Base-by-base conservation (phyloP, 2,888 invertebrate species). In the Magallana nippona region DNA sequence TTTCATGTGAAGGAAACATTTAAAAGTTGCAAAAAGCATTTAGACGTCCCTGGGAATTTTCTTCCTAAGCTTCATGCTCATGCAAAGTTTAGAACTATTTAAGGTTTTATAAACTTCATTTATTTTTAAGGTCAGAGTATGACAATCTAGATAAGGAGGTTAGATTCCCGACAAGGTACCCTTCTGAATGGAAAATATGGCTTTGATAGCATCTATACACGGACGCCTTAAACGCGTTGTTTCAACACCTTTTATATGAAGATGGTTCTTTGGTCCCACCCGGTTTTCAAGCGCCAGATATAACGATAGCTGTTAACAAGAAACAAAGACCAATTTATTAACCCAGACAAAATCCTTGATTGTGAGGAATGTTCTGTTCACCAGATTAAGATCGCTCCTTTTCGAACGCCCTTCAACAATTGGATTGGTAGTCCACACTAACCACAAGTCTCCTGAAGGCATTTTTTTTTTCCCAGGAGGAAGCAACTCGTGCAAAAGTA, bases 1-100 rank as follows among this genome's bases (percentile, higher is more conserved):
- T 63, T 63, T 63, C 63, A 63, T 63, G 63, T 63, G 63, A 63
- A 63, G 63, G 27, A 63, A 63, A 63, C 63, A 63, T 63, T 63
- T 63, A 0, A 44, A 27, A 63, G 63, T 22, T 63, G 63, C 63
- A 22, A 63, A 63, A 63, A 63, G 32, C 63, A 63, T 63, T 63
- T 32, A 27, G 32, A 22, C 63, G 27, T 63, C 63, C 63, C 27
- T 22, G 63, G 63, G 27, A 63, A 27, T 63, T 63, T 19, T 27
- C 27, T 27, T 63, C 63, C 27, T 63, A 63, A 63, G 27, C 63
- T 11, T 19, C 27, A 32, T 11, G 27, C 22, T 63, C 63, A 63
- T 63, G 63, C 63, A 63, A 63, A 10, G 19, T 22, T 63, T 27
- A 63, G 63, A 63, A 63, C 11, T 27, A 27, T 63, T 63, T 15